These are phyloP conservation scores for human DNA, from an alignment of 2,113 vertebrate genomes.

Conservation along the genomic window GRCh38 chr7:51498501-51499000, in stretches of 20 bases:
- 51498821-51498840: not conserved
- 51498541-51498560: not conserved
- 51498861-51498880: not conserved
- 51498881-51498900: not conserved
- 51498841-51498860: not conserved
- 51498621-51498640: not conserved
- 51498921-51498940: not conserved
- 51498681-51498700: not conserved
- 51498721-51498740: not conserved
- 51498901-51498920: not conserved
- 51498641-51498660: not conserved
- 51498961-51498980: not conserved
- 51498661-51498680: not conserved
- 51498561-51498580: not conserved
- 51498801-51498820: not conserved
- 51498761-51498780: not conserved
- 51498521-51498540: not conserved
- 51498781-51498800: not conserved
- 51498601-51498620: not conserved
- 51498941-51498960: not conserved
- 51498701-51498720: not conserved
- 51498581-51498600: not conserved
- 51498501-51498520: not conserved
- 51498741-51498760: not conserved
- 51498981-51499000: not conserved